Evolutionary conservation across 2,888 invertebrate genomes (phyloP).

Genomic region (Gandaritis pyraliata): DNA sequence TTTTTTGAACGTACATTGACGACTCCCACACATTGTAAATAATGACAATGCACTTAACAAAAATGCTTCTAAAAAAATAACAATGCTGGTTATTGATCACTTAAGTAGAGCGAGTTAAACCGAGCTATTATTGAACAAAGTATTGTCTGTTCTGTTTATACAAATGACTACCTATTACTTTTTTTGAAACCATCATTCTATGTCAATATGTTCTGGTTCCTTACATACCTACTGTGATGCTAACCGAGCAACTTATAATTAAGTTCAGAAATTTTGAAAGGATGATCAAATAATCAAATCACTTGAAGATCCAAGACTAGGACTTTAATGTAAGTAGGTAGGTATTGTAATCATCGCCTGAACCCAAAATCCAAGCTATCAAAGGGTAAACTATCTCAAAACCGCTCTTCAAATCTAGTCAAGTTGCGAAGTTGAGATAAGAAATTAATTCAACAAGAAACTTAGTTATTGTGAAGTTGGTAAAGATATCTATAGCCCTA

Average conservation of each 20-base stretch:
- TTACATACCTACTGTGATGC: neutral
- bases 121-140: neutral
- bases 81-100: neutral
- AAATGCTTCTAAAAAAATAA: neutral
- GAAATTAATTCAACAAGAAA: conserved; percentile 30
- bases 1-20: no score
- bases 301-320: neutral
- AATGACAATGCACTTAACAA: neutral
- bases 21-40: neutral
- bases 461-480: conserved; percentile 33
- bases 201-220: neutral
- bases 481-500: conserved; percentile 38
- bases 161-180: neutral
- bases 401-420: conserved; percentile 19
- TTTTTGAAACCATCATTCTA: neutral
- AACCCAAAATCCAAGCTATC: conserved; percentile 12
- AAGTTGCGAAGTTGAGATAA: conserved; percentile 31
- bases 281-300: neutral
- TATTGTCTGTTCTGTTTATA: neutral
- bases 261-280: neutral
- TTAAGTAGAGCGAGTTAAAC: neutral
- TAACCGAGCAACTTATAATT: no score
- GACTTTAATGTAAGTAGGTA: neutral
- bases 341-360: neutral
- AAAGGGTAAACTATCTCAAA: conserved; percentile 14